A percentile compares a stretch with the other conserved stretches of the same genome.
Conservation (phyloP, 2,797 vertebrate genomes). For the Bucorvus abyssinicus region DNA sequence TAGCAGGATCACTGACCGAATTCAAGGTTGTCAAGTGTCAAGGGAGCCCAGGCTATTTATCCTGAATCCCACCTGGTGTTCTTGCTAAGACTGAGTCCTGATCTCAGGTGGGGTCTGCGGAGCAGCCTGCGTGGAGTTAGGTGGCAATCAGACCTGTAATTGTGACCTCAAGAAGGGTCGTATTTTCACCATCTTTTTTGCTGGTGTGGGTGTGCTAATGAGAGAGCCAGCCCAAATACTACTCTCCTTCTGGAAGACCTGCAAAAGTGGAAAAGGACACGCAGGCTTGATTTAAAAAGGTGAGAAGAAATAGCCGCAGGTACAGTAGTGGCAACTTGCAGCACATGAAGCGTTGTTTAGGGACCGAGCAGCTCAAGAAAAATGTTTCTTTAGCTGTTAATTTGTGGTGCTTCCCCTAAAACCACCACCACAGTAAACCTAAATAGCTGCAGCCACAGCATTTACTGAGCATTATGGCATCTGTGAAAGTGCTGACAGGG, state of each 20-base stretch:
- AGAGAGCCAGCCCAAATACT: neutral
- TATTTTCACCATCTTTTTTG: neutral
- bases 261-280: neutral
- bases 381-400: conserved; percentile 69
- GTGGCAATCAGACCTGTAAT: neutral
- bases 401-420: conserved; percentile 69
- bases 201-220: too few relatives aligned
- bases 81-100: neutral
- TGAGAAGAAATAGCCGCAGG: neutral
- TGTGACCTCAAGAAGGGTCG: too few relatives aligned
- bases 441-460: conserved; percentile 69
- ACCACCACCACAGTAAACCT: conserved; percentile 57
- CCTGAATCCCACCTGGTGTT: neutral
- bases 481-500: conserved; percentile 79
- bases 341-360: neutral
- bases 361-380: conserved; percentile 13
- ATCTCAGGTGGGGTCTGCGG: neutral
- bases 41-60: neutral
- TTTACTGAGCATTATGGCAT: conserved; percentile 60
- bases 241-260: neutral
- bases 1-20: neutral
- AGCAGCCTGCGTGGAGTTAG: neutral
- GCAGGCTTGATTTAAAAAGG: neutral
- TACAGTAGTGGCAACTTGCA: neutral
- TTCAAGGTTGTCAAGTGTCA: neutral